phyloP scores from a whole-genome alignment of 2,888 invertebrate species.

The Apomyelois bistriatella region DNA sequence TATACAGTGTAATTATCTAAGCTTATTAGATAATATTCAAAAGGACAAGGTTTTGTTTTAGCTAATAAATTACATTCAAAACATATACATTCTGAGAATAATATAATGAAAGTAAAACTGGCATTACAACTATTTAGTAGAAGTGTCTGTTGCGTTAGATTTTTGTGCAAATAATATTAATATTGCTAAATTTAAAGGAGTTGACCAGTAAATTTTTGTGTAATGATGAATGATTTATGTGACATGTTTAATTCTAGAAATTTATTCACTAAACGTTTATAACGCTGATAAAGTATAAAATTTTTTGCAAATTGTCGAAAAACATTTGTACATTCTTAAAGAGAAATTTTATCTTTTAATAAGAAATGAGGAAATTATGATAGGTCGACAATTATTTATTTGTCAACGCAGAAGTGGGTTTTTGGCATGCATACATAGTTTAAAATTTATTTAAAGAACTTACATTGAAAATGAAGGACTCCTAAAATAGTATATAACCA shows the following conservation, averaged over 20 bases:
- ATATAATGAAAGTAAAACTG: slow-evolving; percentile 1
- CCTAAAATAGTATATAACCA: background rate
- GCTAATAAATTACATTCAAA: background rate
- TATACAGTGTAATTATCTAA: background rate
- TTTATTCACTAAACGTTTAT: background rate
- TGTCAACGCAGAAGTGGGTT: too few relatives aligned
- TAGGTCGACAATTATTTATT: too few relatives aligned
- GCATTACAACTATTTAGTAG: background rate
- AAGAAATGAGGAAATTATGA: too few relatives aligned
- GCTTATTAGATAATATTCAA: background rate
- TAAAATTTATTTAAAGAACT: background rate
- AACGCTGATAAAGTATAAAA: background rate
- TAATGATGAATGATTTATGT: background rate
- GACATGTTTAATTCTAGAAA: background rate
- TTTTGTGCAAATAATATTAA: background rate
- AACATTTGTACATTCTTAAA: too few relatives aligned
- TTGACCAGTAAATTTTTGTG: background rate
- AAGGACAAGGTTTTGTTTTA: background rate
- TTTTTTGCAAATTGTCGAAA: background rate
- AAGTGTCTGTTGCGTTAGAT: background rate
- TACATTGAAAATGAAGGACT: background rate
- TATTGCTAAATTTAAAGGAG: background rate
- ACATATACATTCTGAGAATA: background rate
- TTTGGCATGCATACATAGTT: too few relatives aligned
- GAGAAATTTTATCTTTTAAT: too few relatives aligned